Evolutionary conservation across 2,797 vertebrate genomes (phyloP), one percentile per base, ranked within the genome.

Genomic region (Orientallactaga sibirica): DNA sequence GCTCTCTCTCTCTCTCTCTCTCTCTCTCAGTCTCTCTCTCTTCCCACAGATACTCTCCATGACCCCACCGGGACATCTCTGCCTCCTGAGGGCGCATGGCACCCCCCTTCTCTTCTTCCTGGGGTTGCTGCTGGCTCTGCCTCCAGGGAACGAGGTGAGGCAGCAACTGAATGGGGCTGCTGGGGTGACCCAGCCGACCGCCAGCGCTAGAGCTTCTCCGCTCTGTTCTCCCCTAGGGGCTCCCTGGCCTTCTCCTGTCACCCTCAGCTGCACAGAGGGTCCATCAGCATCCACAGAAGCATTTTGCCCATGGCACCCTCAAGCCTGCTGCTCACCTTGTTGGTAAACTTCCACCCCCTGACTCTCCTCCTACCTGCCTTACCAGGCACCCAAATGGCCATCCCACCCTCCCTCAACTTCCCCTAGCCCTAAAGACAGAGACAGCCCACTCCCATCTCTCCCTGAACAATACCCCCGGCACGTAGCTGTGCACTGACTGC

Each of bases 261-360:
- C 77, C 85, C 33, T 67, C 94, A 12, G 52, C 88, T 8, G 22
- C 87, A 55, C 62, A 20, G 78, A 80, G 29, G 55, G 78, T 89
- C 77, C 89, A 76, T 22, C 88, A 85, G 58, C 71, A 52, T 52
- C 71, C 62, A 29, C 79, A 67, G 92, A 93, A 88, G 80, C 82
- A 86, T 12, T 90, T 84, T 12, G 11, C 27, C 58, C 90, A 41
- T 68, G 74, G 78, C 37, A 79, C 68, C 71, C 70, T 92, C 78
- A 97, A 96, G 64, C 94, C 96, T n/a, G 97, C 97, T 0, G 97
- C 98, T 87, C 98, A 98, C 82, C 96, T 97, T 66, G 52, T 95
- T 61, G 98, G 98, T 98, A 97, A 97, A 95, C 64, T 73, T 22
- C 90, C 48, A 27, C 73, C 64, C 85, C 66, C 81, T 33, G 52